Evolutionary conservation across 92 coral and sea anemone genomes (phyloP).

Genomic region (Anthopleura xanthogrammica): DNA sequence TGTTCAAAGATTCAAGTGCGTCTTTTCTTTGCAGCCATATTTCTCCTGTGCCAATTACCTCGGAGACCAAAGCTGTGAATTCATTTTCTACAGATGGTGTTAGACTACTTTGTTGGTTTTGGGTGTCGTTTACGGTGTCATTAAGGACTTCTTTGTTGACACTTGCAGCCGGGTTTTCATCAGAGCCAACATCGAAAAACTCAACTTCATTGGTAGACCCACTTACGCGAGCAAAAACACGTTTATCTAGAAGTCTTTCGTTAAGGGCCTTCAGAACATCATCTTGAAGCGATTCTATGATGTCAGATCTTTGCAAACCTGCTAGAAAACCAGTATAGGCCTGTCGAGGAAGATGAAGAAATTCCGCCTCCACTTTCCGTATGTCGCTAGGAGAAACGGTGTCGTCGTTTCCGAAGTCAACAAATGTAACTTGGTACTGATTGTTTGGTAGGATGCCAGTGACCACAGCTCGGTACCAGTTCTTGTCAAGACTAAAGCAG

Average conservation of each 20-base stretch:
- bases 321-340: conserved; percentile 53
- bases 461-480: conserved; percentile 76
- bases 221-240: conserved; percentile 48
- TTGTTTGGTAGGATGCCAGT: conserved; percentile 37
- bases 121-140: neutral
- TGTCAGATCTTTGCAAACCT: conserved; percentile 28
- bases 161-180: conserved; percentile 31
- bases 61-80: conserved; percentile 66
- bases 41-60: conserved; percentile 56
- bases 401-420: conserved; percentile 74
- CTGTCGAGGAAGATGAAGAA: conserved; percentile 67
- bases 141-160: conserved; percentile 46
- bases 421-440: conserved; percentile 56
- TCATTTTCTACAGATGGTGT: conserved; percentile 23
- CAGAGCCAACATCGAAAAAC: conserved; percentile 49
- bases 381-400: conserved; percentile 25
- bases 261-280: conserved; percentile 45
- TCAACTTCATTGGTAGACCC: conserved; percentile 25
- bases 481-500: conserved; percentile 51
- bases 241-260: conserved; percentile 34
- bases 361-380: conserved; percentile 44
- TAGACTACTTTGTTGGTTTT: neutral
- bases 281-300: conserved; percentile 31
- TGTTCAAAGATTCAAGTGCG: conserved; percentile 35
- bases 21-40: conserved; percentile 70